Percentiles rank a stretch among this genome's conserved stretches.
Evolutionary conservation across 2,797 vertebrate genomes (phyloP).

Genomic region (Anguilla anguilla): DNA sequence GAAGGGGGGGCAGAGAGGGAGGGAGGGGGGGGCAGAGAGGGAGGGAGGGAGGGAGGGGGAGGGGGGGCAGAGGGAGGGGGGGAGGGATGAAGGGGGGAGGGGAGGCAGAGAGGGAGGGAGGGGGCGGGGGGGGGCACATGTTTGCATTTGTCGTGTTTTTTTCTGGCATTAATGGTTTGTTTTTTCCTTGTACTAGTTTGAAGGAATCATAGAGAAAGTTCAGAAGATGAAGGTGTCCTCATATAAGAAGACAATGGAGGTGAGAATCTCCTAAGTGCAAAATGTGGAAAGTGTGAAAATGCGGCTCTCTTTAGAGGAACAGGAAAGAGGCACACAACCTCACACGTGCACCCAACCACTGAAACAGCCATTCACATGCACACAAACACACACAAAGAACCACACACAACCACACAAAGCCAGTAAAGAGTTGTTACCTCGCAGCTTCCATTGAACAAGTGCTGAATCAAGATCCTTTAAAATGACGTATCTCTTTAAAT

Average conservation of each 20-base stretch:
- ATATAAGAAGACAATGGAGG: constrained; percentile 90
- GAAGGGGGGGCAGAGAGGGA: too few species aligned
- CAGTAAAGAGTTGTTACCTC: neutral
- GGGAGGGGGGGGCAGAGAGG: neutral
- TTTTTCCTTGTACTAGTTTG: constrained; percentile 69
- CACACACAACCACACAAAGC: constrained; percentile 16
- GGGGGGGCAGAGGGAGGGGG: neutral
- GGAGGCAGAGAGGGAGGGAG: neutral
- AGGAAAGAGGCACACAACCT: constrained; percentile 17
- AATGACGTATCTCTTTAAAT: neutral
- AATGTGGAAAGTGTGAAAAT: neutral
- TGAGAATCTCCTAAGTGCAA: constrained; percentile 59
- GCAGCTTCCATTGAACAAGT: neutral
- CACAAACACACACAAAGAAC: neutral
- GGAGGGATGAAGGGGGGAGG: accelerated
- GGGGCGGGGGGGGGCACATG: neutral
- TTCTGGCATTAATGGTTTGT: neutral
- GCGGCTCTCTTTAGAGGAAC: neutral
- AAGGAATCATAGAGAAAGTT: constrained; percentile 84
- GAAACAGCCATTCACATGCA: neutral
- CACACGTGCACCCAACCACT: constrained; percentile 12
- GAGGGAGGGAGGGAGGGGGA: neutral
- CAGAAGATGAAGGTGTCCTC: constrained; percentile 90
- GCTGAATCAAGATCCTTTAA: neutral
- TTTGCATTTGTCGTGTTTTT: neutral